A percentile compares a stretch with the other conserved stretches of the same genome.
These are phyloP conservation scores for Cranoglanis bouderius DNA, from an alignment of 2,113 vertebrate genomes.

Conservation along the genomic window DNA sequence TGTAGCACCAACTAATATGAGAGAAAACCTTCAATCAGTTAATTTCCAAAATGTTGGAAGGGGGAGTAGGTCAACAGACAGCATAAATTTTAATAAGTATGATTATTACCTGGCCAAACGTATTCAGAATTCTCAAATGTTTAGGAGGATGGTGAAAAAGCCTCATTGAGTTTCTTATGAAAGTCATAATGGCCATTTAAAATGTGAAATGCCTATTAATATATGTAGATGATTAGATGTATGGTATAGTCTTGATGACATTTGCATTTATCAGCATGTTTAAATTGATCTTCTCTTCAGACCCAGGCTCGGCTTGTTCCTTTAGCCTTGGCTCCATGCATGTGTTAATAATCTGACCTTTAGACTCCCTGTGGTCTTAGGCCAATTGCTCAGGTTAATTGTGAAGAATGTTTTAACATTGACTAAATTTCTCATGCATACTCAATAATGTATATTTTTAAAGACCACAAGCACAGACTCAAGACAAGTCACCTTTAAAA, in stretches of 20 bases:
- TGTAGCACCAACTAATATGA: not conserved
- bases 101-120: not conserved
- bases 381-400: constrained; percentile 23
- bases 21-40: not conserved
- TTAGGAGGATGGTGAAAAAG: not conserved
- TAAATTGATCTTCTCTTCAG: not conserved
- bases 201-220: not conserved
- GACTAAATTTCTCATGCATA: constrained; percentile 9
- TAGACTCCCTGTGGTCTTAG: constrained; percentile 21
- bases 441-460: not conserved
- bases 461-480: constrained; percentile 1
- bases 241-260: not conserved
- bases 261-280: not conserved
- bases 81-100: not conserved
- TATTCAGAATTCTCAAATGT: not conserved
- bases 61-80: not conserved
- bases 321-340: constrained; percentile 14
- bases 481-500: constrained; percentile 25
- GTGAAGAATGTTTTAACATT: not conserved
- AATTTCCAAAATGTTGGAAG: not conserved
- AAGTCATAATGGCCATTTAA: not conserved
- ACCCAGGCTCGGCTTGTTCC: not conserved
- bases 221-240: too few species aligned
- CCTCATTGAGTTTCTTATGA: not conserved
- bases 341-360: constrained; percentile 43